Conservation (phyloP, 1,140 invertebrate species). For the Callitettix versicolor region DNA sequence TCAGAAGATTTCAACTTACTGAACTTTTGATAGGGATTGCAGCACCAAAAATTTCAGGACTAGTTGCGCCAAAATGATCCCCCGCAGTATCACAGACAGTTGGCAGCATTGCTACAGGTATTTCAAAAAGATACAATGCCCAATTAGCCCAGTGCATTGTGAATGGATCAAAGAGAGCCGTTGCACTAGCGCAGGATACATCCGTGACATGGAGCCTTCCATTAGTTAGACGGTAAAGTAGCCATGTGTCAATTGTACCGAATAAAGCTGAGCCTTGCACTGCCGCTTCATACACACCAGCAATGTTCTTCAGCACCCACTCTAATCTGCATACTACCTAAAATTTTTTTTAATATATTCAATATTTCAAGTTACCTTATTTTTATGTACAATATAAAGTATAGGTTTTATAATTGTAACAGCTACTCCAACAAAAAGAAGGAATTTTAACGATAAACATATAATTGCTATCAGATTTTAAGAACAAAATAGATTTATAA, state of each 20-base stretch:
- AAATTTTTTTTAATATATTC: neutral
- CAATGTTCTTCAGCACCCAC: constrained; percentile 65
- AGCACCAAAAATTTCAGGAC: constrained; percentile 56
- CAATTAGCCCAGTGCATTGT: constrained; percentile 66
- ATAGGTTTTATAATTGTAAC: too few relatives aligned
- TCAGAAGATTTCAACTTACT: constrained; percentile 42
- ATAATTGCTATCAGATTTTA: too few relatives aligned
- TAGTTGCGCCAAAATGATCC: constrained; percentile 55
- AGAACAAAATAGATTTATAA: too few relatives aligned
- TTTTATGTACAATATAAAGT: neutral
- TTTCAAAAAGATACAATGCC: constrained; percentile 54
- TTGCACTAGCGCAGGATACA: constrained; percentile 76
- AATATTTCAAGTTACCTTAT: neutral
- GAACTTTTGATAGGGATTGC: constrained; percentile 65
- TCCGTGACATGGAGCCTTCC: constrained; percentile 68
- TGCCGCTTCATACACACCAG: constrained; percentile 48
- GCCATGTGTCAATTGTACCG: constrained; percentile 90
- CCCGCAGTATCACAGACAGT: constrained; percentile 66
- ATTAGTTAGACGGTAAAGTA: constrained; percentile 63
- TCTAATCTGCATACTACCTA: constrained; percentile 67
- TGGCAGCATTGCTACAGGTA: constrained; percentile 67
- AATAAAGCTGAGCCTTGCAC: constrained; percentile 56
- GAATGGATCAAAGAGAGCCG: constrained; percentile 90
- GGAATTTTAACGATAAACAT: too few relatives aligned
- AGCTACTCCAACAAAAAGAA: too few relatives aligned